These are phyloP conservation scores for Biston betularia DNA, from an alignment of 2,888 invertebrate genomes.

Conservation along the genomic window DNA sequence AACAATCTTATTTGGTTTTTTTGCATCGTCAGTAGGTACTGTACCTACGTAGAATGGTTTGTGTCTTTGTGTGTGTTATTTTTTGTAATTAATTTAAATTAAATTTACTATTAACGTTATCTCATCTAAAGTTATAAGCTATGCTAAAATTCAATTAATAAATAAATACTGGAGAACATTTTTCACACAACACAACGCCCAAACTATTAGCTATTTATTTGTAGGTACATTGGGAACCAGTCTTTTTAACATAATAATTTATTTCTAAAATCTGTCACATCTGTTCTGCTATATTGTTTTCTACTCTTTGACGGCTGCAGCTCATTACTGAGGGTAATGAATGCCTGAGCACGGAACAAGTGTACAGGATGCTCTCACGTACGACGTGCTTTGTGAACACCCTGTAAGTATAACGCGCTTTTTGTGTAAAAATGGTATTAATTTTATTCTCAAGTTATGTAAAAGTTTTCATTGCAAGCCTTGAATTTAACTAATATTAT, in stretches of 20 bases:
- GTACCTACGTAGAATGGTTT: too few relatives aligned
- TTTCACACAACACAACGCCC: too few relatives aligned
- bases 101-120: too few relatives aligned
- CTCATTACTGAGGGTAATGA: slow-evolving; percentile 75
- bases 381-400: slow-evolving; percentile 44
- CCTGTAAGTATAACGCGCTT: slow-evolving; percentile 40
- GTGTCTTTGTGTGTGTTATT: too few relatives aligned
- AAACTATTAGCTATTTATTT: too few relatives aligned
- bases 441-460: neutral
- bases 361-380: slow-evolving; percentile 34
- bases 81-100: too few relatives aligned
- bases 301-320: slow-evolving; percentile 57
- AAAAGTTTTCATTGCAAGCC: neutral
- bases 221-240: too few relatives aligned
- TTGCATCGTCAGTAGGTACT: too few relatives aligned
- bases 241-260: neutral
- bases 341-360: slow-evolving; percentile 69
- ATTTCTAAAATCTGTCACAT: slow-evolving; percentile 4
- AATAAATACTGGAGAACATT: too few relatives aligned
- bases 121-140: too few relatives aligned
- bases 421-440: neutral
- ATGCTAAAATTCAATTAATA: too few relatives aligned
- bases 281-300: slow-evolving; percentile 12
- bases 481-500: neutral
- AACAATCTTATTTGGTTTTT: too few relatives aligned